Base-by-base conservation (phyloP, 2,113 vertebrate genomes). In the Pseudopipra pipra region DNA sequence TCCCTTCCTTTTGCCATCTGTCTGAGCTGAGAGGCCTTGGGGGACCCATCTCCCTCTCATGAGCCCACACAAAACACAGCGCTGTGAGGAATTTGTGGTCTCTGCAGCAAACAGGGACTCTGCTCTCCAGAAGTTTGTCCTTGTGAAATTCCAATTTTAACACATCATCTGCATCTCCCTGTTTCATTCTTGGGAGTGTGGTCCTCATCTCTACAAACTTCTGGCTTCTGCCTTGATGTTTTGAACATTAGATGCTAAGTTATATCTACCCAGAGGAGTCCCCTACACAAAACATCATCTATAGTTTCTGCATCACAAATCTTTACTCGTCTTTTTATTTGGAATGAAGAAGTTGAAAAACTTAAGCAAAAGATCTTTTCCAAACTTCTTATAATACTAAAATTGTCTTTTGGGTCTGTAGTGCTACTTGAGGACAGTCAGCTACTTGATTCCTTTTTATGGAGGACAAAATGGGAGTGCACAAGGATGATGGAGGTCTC, bases 401-500 rank as follows among this genome's bases (percentile, higher is more conserved):
- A n/a, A 56, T 15, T 28, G 46, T 1, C 1, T 37, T 67, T 63
- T 14, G 8, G 17, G 18, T 44, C 25, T 35, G 21, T 41, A 61
- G 46, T 8, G 49, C 23, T 81, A 13, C 39, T 56, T 16, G 8
- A 55, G 47, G 28, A 65, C 52, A 31, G 21, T 5, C 33, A 80
- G 56, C 1, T 1, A 1, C 39, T n/a, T 2, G 6, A 31, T 16
- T 62, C 24, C 44, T 72, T 22, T 1, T 0, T 4, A 1, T 1
- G 2, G 44, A 80, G 25, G 33, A 33, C 17, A 61, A 5, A 27
- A 5, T 1, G 6, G 6, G 5, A 73, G 12, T 17, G 8, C 12
- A 17, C 6, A 8, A 8, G 12, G 16, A 19, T 14, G 23, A 43
- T 0, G 1, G 18, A 14, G 11, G 5, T 30, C 20, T 39, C 67